These are phyloP conservation scores for Aphrophora alni DNA, from an alignment of 2,888 invertebrate species.

Conservation along the genomic window DNA sequence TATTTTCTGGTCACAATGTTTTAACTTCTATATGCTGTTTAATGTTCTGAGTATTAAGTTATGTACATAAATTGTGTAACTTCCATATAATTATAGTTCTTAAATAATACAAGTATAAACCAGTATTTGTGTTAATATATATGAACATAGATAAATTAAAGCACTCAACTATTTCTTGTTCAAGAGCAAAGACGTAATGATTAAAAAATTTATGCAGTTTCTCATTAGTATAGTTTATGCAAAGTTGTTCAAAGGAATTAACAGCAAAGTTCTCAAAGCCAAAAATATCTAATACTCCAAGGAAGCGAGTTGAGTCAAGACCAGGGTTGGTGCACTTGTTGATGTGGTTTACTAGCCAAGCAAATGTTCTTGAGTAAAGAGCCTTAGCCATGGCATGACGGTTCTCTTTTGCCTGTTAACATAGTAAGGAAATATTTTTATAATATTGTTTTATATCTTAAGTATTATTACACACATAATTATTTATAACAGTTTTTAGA, in stretches of 20 bases:
- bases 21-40: too few relatives aligned
- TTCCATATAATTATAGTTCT: too few relatives aligned
- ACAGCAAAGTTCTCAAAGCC: slow-evolving; percentile 91
- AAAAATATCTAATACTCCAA: slow-evolving; percentile 92
- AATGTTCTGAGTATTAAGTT: too few relatives aligned
- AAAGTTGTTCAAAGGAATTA: slow-evolving; percentile 93
- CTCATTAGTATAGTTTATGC: slow-evolving; percentile 94
- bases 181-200: slow-evolving; percentile 93
- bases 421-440: slow-evolving; percentile 32
- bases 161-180: slow-evolving; percentile 80
- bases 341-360: slow-evolving; percentile 91
- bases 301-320: slow-evolving; percentile 75
- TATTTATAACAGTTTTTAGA: too few relatives aligned
- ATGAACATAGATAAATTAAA: too few relatives aligned
- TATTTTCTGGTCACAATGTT: too few relatives aligned
- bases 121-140: too few relatives aligned
- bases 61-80: too few relatives aligned
- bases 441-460: background rate
- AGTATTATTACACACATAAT: too few relatives aligned
- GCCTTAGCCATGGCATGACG: slow-evolving; percentile 94
- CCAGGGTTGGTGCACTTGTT: slow-evolving; percentile 92
- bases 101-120: too few relatives aligned
- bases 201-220: slow-evolving; percentile 96
- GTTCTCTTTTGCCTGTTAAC: slow-evolving; percentile 80
- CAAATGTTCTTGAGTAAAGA: slow-evolving; percentile 86